Base-by-base conservation (phyloP, 2,797 vertebrate genomes). In the Myotis daubentonii region DNA sequence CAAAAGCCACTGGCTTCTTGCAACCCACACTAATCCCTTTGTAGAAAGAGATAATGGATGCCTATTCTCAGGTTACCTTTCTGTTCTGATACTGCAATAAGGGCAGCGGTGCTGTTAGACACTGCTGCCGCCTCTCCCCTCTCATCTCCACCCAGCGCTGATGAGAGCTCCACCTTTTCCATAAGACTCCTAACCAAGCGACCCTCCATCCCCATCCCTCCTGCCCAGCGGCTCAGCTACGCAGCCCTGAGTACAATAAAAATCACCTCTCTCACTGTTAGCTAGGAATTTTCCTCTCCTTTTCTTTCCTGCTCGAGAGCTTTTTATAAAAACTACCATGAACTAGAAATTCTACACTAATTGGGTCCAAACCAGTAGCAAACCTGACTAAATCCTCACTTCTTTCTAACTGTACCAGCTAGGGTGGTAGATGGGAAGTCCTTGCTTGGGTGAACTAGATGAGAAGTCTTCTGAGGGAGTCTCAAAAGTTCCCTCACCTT, bases 1-100 rank as follows among this genome's bases (percentile, higher is more conserved):
- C 98, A 98, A 98, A 98, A 98, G 98, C 97, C 97, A 98, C 98
- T 98, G 98, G 98, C 98, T 98, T 98, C 96, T 98, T 98, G 97
- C 98, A 98, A 98, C 95, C 97, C 98, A 99, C 98, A 98, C 98
- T 98, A 99, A 99, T 99, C 98, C 98, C 98, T 98, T 99, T 98
- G 99, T 99, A 99, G 79, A 98, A 98, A 97, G 98, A 98, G 98
- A 98, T 99, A 99, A 99, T 99, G 99, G 98, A 97, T 96, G 98
- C 97, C 97, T 98, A 98, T 98, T 99, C 98, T 98, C 98, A 98
- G 97, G 98, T 97, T 98, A 97, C 97, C 97, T 98, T 97, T 97
- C 97, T 95, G 98, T 98, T 98, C 98, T 98, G 98, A 98, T 98
- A 98, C 98, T 98, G 98, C 98, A 99, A 95, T 98, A 97, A 98